phyloP scores from a whole-genome alignment of 23 tunicate species.

The Styela clava region DNA sequence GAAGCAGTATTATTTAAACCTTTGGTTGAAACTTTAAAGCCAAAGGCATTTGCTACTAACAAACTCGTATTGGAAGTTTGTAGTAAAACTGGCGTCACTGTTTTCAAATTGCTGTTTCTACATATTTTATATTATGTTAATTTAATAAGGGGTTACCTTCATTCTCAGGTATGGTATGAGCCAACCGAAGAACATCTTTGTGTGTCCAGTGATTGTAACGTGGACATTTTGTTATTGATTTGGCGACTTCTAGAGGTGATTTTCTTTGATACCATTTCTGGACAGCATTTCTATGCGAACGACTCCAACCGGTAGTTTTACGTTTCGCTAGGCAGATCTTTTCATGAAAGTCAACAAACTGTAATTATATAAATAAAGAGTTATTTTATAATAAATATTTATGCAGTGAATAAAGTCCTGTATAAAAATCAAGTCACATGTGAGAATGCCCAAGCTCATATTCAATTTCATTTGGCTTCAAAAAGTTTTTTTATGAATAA shows the following conservation, averaged over 20 bases:
- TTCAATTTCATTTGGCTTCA: too few species aligned
- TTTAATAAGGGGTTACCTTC: neutral
- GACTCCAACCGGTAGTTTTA: constrained; percentile 51
- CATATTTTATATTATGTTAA: too few species aligned
- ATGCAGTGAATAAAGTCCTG: too few species aligned
- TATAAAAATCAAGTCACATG: too few species aligned
- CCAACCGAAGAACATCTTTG: constrained; percentile 29
- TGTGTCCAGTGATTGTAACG: constrained; percentile 35
- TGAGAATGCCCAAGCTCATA: too few species aligned
- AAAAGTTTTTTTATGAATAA: too few species aligned
- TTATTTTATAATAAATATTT: neutral
- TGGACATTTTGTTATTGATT: constrained; percentile 41
- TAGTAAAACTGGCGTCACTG: too few species aligned
- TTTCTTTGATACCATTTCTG: constrained; percentile 58
- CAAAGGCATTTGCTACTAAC: too few species aligned
- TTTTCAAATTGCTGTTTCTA: too few species aligned
- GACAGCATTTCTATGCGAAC: constrained; percentile 31
- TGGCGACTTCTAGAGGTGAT: constrained; percentile 47
- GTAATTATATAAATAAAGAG: neutral
- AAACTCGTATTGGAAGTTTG: too few species aligned
- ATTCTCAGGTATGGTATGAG: constrained; percentile 31
- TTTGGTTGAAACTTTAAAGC: too few species aligned
- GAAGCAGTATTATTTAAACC: too few species aligned
- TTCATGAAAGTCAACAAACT: constrained; percentile 43
- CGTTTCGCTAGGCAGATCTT: neutral